Conservation (phyloP, 2,797 vertebrate genomes). For the Muscicapa striata region DNA sequence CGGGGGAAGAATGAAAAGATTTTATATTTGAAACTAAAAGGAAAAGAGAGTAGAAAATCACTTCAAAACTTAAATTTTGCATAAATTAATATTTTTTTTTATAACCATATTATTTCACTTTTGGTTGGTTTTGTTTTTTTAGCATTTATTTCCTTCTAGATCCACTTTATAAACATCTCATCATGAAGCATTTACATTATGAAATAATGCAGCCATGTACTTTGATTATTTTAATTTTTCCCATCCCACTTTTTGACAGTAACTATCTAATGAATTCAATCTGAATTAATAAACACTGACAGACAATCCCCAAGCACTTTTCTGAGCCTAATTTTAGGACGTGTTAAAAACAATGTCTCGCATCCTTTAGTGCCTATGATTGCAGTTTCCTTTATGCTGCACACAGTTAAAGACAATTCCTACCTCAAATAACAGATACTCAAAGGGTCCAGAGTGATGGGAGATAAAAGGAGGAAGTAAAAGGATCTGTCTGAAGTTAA, state of each 20-base stretch:
- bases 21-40: not conserved
- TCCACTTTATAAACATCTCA: slow-evolving; percentile 10
- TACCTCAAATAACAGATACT: slow-evolving; percentile 15
- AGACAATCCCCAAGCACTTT: slow-evolving; percentile 47
- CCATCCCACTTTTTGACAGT: slow-evolving; percentile 26
- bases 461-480: slow-evolving; percentile 5
- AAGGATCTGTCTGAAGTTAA: slow-evolving; percentile 14
- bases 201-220: not conserved
- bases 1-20: not conserved
- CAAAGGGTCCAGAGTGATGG: not conserved
- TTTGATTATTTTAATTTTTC: not conserved
- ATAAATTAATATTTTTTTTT: not conserved
- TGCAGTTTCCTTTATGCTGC: not conserved
- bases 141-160: not conserved
- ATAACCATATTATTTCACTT: not conserved
- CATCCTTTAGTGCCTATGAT: slow-evolving; percentile 16
- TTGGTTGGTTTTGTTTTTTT: not conserved
- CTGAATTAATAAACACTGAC: slow-evolving; percentile 58
- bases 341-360: slow-evolving; percentile 22
- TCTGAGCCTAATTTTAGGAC: slow-evolving; percentile 39
- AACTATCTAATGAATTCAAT: slow-evolving; percentile 5
- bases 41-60: not conserved
- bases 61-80: not conserved
- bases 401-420: not conserved
- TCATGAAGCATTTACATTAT: not conserved